phyloP scores from a whole-genome alignment of 2,113 vertebrate species.

The Tachycineta bicolor region DNA sequence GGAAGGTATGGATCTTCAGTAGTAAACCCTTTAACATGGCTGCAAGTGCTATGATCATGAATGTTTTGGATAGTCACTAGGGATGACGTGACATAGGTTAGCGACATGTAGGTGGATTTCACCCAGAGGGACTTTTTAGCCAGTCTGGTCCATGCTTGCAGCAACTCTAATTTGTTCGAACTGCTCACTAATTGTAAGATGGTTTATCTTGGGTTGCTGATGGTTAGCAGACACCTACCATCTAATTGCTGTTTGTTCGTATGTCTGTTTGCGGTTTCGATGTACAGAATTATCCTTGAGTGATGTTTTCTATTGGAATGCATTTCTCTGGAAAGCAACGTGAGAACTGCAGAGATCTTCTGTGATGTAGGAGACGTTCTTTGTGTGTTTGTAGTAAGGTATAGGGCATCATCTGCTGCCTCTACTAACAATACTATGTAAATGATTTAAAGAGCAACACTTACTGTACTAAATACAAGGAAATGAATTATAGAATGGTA shows the following conservation, averaged over 20 bases:
- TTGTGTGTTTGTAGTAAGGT: neutral
- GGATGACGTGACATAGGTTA: neutral
- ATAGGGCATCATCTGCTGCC: neutral
- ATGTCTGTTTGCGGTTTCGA: neutral
- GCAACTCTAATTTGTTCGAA: neutral
- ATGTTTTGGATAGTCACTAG: neutral
- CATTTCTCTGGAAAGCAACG: neutral
- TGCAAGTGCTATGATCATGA: neutral
- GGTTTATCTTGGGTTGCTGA: neutral
- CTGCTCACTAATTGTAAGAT: neutral
- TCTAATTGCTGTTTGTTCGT: rapidly evolving
- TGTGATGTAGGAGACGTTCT: neutral
- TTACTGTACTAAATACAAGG: neutral
- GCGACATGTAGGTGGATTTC: neutral
- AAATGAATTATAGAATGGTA: neutral
- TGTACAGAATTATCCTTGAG: neutral
- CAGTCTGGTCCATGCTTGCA: neutral
- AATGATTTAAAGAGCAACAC: neutral
- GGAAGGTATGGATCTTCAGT: neutral
- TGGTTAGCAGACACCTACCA: neutral
- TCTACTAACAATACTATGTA: neutral
- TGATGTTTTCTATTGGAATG: neutral
- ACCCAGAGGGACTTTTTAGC: neutral
- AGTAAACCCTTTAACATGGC: neutral
- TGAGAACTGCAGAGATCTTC: neutral